These are phyloP conservation scores for Cariama cristata DNA, from an alignment of 2,113 vertebrate genomes.

Conservation along the genomic window DNA sequence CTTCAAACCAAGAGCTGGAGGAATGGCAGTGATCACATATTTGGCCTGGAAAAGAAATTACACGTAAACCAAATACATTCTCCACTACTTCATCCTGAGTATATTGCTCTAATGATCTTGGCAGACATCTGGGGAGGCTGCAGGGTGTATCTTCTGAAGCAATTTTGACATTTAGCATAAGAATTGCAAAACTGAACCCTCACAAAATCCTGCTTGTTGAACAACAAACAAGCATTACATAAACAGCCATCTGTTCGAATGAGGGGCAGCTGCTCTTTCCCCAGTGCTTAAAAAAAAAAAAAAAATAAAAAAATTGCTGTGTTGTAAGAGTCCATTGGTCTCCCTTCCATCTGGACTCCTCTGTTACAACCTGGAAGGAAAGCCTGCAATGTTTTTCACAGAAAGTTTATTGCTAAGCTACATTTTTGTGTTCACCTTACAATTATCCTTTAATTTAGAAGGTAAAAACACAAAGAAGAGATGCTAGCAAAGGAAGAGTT, in stretches of 20 bases:
- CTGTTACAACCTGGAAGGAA: not conserved
- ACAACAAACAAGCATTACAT: not conserved
- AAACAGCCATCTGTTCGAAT: not conserved
- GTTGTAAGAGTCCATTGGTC: not conserved
- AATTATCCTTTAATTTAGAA: not conserved
- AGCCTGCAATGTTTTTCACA: not conserved
- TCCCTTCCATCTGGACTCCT: not conserved
- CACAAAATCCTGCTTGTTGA: not conserved
- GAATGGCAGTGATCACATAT: slow-evolving; percentile 89
- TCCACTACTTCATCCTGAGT: not conserved
- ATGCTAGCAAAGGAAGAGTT: not conserved
- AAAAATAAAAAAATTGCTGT: too few species aligned
- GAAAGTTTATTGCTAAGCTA: not conserved
- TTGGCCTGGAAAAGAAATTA: slow-evolving; percentile 81
- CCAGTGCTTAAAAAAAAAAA: not conserved
- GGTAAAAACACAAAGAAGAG: not conserved
- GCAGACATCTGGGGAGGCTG: not conserved
- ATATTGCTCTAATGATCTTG: not conserved
- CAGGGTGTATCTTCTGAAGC: not conserved
- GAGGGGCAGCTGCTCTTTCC: not conserved
- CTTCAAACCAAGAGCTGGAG: slow-evolving; percentile 88
- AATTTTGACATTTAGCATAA: not conserved
- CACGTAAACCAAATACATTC: not conserved
- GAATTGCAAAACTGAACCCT: not conserved
- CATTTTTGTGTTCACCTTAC: not conserved